Evolutionary conservation across 1,140 invertebrate genomes (phyloP).

Genomic region (Plectrocnemia conspersa): DNA sequence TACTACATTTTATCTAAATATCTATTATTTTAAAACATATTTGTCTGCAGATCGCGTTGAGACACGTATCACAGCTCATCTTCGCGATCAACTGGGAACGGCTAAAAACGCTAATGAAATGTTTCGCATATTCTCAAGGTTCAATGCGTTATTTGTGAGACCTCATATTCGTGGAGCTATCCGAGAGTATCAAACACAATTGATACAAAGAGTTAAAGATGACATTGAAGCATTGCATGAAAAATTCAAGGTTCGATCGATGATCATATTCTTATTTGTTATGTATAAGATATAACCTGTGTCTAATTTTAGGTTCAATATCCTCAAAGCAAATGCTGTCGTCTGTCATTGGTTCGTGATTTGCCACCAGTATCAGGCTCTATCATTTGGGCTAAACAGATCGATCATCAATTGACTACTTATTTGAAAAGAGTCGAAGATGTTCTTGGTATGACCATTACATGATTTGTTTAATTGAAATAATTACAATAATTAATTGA

Average conservation of each 20-base stretch:
- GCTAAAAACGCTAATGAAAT: slow-evolving; percentile 99
- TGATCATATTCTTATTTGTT: too few relatives aligned
- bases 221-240: slow-evolving; percentile 97
- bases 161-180: slow-evolving; percentile 98
- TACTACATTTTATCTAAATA: background rate
- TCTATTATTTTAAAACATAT: slow-evolving; percentile 6
- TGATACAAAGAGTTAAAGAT: slow-evolving; percentile 98
- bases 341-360: slow-evolving; percentile 87
- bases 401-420: slow-evolving; percentile 95
- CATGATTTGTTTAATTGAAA: slow-evolving; percentile 2
- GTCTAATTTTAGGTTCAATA: slow-evolving; percentile 70
- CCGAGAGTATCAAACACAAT: slow-evolving; percentile 96
- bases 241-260: slow-evolving; percentile 88
- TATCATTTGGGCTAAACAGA: slow-evolving; percentile 98
- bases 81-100: slow-evolving; percentile 94
- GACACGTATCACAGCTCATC: slow-evolving; percentile 91
- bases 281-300: too few relatives aligned
- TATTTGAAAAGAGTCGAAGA: slow-evolving; percentile 96
- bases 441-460: slow-evolving; percentile 69
- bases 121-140: slow-evolving; percentile 97
- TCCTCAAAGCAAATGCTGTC: slow-evolving; percentile 85
- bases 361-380: slow-evolving; percentile 94
- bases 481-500: background rate
- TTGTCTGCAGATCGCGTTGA: slow-evolving; percentile 75
- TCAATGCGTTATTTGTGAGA: slow-evolving; percentile 97